These are phyloP conservation scores for Drosophila paranaensis DNA, from an alignment of 2,888 invertebrate species.

Conservation along the genomic window DNA sequence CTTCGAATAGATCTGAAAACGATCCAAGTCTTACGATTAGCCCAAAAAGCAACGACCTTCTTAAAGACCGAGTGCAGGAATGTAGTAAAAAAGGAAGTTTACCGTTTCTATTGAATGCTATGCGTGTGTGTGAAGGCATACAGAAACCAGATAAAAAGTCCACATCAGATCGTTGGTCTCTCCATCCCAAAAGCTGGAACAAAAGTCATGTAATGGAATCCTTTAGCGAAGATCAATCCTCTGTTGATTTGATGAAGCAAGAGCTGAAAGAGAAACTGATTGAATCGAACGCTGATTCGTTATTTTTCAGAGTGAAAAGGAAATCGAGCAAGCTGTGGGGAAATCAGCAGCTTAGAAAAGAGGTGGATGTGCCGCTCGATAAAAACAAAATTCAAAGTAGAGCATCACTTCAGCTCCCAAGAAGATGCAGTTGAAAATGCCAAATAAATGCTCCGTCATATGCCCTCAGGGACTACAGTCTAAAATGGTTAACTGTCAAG, in stretches of 20 bases:
- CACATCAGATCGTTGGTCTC: too few species aligned
- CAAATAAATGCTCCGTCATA: slow-evolving; percentile 5
- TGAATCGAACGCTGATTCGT: not conserved
- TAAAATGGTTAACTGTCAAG: not conserved
- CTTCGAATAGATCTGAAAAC: not conserved
- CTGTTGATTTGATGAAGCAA: not conserved
- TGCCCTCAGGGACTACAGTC: not conserved
- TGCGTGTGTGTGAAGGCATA: too few species aligned
- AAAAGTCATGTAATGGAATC: not conserved
- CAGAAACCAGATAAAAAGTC: not conserved
- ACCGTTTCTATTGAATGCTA: too few species aligned
- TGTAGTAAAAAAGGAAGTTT: not conserved
- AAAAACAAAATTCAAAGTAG: not conserved
- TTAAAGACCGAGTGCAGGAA: not conserved
- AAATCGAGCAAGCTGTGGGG: not conserved
- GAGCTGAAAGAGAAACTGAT: not conserved
- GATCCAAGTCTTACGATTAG: not conserved
- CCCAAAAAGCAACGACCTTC: not conserved
- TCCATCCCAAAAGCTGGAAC: not conserved
- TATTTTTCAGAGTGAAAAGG: slow-evolving; percentile 4
- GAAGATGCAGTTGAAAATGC: not conserved
- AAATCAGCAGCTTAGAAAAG: not conserved
- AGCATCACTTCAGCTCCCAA: not conserved
- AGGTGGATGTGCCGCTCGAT: not conserved
- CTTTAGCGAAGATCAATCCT: not conserved